phyloP scores from a whole-genome alignment of 2,113 vertebrate species.

The Plestiodon gilberti region DNA sequence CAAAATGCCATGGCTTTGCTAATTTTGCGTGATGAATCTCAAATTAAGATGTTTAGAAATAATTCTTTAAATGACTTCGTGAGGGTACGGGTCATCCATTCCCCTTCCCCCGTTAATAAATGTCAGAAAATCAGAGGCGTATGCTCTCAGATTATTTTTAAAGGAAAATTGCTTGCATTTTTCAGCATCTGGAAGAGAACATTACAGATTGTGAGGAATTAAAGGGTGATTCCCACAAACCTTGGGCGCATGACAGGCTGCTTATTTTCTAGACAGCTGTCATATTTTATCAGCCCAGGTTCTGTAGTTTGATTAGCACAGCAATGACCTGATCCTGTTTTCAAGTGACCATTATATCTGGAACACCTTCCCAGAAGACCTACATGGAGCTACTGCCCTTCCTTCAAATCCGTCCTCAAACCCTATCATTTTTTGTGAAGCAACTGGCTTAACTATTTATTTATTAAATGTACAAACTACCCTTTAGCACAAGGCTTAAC shows the following conservation, averaged over 20 bases:
- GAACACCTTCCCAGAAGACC: neutral
- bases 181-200: neutral
- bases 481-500: too few species aligned
- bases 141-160: neutral
- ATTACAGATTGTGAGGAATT: neutral
- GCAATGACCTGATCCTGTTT: too few species aligned
- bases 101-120: neutral
- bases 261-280: neutral
- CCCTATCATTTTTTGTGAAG: neutral
- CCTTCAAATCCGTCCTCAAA: neutral
- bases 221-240: neutral
- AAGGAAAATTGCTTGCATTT: neutral
- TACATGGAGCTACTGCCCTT: neutral
- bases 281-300: neutral
- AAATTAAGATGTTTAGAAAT: conserved; percentile 15
- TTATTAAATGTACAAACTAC: too few species aligned
- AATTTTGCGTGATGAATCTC: conserved; percentile 37
- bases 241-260: neutral
- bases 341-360: neutral
- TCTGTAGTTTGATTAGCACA: neutral
- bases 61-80: neutral
- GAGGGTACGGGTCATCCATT: neutral
- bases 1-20: conserved; percentile 42
- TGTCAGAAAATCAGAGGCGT: neutral
- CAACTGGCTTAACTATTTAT: neutral